Base-by-base conservation (phyloP, 2,888 invertebrate species). In the Cerastis leucographa region DNA sequence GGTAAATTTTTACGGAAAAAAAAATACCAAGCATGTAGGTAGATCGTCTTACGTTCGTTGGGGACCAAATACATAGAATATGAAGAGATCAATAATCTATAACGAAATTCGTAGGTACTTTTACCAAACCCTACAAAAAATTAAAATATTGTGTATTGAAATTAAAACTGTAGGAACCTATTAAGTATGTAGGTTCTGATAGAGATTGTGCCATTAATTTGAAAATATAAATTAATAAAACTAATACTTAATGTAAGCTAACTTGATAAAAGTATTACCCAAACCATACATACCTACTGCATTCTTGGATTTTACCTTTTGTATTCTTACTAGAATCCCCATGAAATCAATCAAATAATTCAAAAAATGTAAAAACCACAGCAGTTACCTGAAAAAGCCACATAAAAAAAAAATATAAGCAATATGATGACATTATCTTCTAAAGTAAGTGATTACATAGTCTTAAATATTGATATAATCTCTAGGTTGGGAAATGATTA, bases 21-120 rank as follows among this genome's bases (percentile, higher is more conserved):
- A 42, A 64, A 46, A 62, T 69, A 62, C 22, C 51, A 2, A 35
- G 19, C 51, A n/a, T 72, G 69, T n/a, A 78, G 51, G 85, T 70
- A 74, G 74, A 49, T 65, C 71, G n/a, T 72, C 65, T 42, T 64
- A 22, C 12, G 49, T 42, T 65, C 12, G 42, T 54, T 61, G 12
- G 14, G 22, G 7, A 62, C 29, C 29, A 35, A 29, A 59, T 25
- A 7, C 19, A 4, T 1, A 2, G 3, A 1, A 6, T 14, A 56
- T 12, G 29, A 59, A 8, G 59, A 61, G 5, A 11, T 19, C 19
- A 61, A 29, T 17, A 17, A 29, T 59, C 9, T 4, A 61, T 11
- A 17, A 59, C 7, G 5, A 25, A 61, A 35, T 29, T 25, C 56
- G 7, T 56, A 25, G 12, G 4, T 46, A 17, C 19, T 56, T 25